Base-by-base conservation (phyloP, 1,140 invertebrate species). In the Conopomorpha cramerella region DNA sequence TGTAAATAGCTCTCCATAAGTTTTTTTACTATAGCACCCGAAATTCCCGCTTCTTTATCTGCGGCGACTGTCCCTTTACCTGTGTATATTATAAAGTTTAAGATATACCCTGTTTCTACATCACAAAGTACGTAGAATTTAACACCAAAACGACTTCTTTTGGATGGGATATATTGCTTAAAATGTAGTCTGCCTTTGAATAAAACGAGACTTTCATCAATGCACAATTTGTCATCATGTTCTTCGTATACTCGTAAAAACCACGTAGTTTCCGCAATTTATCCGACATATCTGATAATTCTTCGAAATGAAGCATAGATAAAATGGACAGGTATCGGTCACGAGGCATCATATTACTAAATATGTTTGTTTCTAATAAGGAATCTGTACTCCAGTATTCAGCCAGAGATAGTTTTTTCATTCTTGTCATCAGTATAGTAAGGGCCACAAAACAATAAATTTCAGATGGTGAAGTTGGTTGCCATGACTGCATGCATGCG, bases 31-130 rank as follows among this genome's bases (percentile, higher is more conserved):
- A 63, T 38, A 29, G 36, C 28, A 15, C 52, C 57, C 16, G 59
- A 58, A 12, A 43, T 36, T 23, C 54, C 54, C 28, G 45, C 27
- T 14, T 50, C 26, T 26, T 25, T 18, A 42, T 41, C 28, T 26
- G 27, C 28, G 36, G 33, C 30, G 26, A 29, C 40, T 13, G 41
- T 55, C 8, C 34, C 32, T 34, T 41, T 39, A 11, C 59, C 50
- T 6, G 41, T 52, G 39, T 64, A 73, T 10, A 70, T 41, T 30
- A 65, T 54, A 27, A 58, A 52, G 17, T 60, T 49, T 14, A 71
- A 33, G n/a, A 72, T 45, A 43, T 47, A 55, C 12, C 55, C 51
- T 10, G 55, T 71, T 37, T 57, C 41, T 43, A 45, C 54, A 35
- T 43, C 42, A 38, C 35, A 39, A 45, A 58, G 36, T 16, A 45